Base-by-base conservation (phyloP, 2,113 vertebrate genomes). In the Peucedramus taeniatus region DNA sequence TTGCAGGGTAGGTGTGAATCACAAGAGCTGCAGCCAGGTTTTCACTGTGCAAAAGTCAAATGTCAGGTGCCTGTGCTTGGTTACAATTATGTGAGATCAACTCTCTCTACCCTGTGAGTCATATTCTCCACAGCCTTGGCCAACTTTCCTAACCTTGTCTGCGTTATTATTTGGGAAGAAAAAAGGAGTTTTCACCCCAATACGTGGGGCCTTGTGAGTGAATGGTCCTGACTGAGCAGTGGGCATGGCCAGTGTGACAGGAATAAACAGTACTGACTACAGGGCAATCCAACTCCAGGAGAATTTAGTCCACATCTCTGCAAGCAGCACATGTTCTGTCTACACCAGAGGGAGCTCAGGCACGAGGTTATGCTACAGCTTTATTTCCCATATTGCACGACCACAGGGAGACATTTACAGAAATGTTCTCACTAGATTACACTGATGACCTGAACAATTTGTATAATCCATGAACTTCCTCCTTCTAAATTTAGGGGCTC, bases 321-420 rank as follows among this genome's bases (percentile, higher is more conserved):
- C 54, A 23, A 82, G 65, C 74, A 61, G 49, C 11, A 11, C 20
- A 2, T 5, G 35, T 21, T 57, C 84, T 66, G 35, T 30, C 91
- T 80, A 59, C 78, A 90, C 28, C 82, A 94, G 81, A 84, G 87
- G 81, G 82, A 96, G 88, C 87, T 85, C 70, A 76, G 89, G 35
- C 33, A 91, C 0, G 40, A 95, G 81, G 66, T 65, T 92, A 60
- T 4, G 11, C 66, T 42, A 15, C 10, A 80, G 68, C 47, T 70
- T 45, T 39, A 37, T 63, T 84, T 86, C 75, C 83, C 44, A 31
- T 27, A 42, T 17, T 2, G 3, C n/a, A 13, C 5, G 44, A 11
- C 33, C 31, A 69, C 23, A 33, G n/a, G 28, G 30, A 90, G 70
- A 60, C 16, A 20, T 35, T 47, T 76, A 64, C 60, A 79, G 70